These are phyloP conservation scores for Spialia ferax DNA, from an alignment of 2,888 invertebrate genomes.

Conservation along the genomic window DNA sequence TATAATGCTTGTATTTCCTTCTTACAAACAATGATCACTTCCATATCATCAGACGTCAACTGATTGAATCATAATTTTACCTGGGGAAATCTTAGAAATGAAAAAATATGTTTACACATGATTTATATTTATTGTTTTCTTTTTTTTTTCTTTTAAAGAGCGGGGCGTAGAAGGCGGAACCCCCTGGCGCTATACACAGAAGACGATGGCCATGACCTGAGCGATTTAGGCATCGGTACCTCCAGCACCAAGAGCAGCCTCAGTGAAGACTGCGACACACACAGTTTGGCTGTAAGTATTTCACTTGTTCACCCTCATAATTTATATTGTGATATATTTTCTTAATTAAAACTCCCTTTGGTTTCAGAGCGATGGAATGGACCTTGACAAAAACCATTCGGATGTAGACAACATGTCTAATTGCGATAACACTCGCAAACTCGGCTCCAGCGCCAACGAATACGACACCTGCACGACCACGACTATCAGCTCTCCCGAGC, in stretches of 20 bases:
- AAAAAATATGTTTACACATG: no score
- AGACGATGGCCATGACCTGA: slow-evolving; percentile 94
- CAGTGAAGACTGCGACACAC: slow-evolving; percentile 88
- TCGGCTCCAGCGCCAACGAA: slow-evolving; percentile 84
- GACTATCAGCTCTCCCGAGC: slow-evolving; percentile 89
- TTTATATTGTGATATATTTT: background rate
- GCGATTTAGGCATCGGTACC: slow-evolving; percentile 92
- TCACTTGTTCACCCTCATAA: background rate
- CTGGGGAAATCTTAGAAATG: no score
- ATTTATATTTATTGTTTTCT: background rate
- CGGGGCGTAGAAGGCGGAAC: slow-evolving; percentile 82
- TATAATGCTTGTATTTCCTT: no score
- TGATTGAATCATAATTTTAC: no score
- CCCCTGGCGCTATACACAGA: slow-evolving; percentile 91
- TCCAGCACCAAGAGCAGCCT: slow-evolving; percentile 89
- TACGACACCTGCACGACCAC: slow-evolving; percentile 90
- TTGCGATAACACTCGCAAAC: slow-evolving; percentile 78
- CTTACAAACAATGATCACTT: no score
- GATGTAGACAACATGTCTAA: slow-evolving; percentile 82
- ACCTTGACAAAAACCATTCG: slow-evolving; percentile 83
- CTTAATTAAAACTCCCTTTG: background rate
- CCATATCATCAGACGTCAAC: no score
- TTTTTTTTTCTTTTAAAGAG: slow-evolving; percentile 61
- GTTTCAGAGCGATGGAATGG: slow-evolving; percentile 87
- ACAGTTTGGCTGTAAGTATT: slow-evolving; percentile 87